Evolutionary conservation across 2,797 vertebrate species (phyloP).

Genomic region (Labroides dimidiatus): DNA sequence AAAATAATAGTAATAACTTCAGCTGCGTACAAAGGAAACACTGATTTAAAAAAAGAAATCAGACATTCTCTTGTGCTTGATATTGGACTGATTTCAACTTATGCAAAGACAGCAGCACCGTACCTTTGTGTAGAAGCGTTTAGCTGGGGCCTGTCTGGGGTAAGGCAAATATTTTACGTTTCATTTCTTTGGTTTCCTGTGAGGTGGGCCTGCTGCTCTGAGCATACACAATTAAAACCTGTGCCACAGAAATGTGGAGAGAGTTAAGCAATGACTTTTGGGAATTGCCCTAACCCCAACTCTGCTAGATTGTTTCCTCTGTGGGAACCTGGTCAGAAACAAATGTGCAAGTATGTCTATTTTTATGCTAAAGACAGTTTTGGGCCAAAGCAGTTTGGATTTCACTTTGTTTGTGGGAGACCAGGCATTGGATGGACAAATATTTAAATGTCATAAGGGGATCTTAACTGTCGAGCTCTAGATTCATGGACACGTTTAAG

Average conservation of each 20-base stretch:
- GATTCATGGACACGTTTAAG: neutral
- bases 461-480: neutral
- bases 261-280: conserved; percentile 48
- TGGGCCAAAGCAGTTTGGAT: conserved; percentile 24
- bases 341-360: conserved; percentile 42
- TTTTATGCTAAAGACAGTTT: conserved; percentile 44
- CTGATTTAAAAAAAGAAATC: conserved; percentile 20
- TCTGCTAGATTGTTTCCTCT: conserved; percentile 70
- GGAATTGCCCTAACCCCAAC: conserved; percentile 53
- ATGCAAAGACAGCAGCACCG: conserved; percentile 16
- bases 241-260: conserved; percentile 66
- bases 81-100: conserved; percentile 30
- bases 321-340: conserved; percentile 59
- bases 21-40: conserved; percentile 29
- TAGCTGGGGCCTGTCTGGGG: conserved; percentile 64
- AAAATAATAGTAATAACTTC: conserved; percentile 16
- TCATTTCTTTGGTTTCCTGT: conserved; percentile 74
- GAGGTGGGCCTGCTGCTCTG: conserved; percentile 58
- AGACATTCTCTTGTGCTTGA: conserved; percentile 20
- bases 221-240: conserved; percentile 65
- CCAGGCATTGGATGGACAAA: conserved; percentile 16
- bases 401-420: conserved; percentile 37
- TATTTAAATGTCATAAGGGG: neutral
- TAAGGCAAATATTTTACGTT: conserved; percentile 65
- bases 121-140: conserved; percentile 27